These are phyloP conservation scores for Chlamydotis undulata DNA, from an alignment of 2,113 vertebrate genomes.

Conservation along the genomic window DNA sequence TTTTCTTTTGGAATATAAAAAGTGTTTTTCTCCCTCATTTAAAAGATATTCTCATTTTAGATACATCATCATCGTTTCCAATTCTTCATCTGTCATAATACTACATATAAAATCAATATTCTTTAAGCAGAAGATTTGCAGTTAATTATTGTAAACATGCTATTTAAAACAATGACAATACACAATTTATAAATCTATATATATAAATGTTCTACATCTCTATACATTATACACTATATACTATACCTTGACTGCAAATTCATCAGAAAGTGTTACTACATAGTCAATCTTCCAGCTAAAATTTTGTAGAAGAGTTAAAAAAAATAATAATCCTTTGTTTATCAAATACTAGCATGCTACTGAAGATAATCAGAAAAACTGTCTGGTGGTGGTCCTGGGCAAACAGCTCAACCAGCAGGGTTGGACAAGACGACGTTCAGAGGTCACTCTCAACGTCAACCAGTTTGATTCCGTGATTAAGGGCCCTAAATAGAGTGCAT, in stretches of 20 bases:
- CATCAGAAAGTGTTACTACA: neutral
- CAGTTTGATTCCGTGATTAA: neutral
- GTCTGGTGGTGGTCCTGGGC: neutral
- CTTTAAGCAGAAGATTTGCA: neutral
- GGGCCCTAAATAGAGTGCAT: neutral
- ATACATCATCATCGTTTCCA: neutral
- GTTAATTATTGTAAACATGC: neutral
- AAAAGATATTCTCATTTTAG: neutral
- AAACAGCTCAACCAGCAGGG: rapidly evolving
- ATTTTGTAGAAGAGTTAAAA: neutral
- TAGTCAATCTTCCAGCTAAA: neutral
- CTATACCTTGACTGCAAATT: neutral
- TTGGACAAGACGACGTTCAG: neutral
- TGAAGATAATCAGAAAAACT: neutral
- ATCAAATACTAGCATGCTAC: neutral
- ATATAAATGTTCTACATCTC: neutral
- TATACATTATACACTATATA: neutral
- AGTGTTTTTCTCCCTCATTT: neutral
- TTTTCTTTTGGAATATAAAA: neutral
- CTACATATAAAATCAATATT: neutral
- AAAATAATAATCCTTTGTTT: neutral
- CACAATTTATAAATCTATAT: neutral
- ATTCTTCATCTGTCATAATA: neutral
- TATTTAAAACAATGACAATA: neutral
- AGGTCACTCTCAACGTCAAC: neutral